Evolutionary conservation across 2,113 vertebrate species (phyloP), one percentile per base, ranked within the genome.

Genomic region (pig (Sus scrofa)): DNA sequence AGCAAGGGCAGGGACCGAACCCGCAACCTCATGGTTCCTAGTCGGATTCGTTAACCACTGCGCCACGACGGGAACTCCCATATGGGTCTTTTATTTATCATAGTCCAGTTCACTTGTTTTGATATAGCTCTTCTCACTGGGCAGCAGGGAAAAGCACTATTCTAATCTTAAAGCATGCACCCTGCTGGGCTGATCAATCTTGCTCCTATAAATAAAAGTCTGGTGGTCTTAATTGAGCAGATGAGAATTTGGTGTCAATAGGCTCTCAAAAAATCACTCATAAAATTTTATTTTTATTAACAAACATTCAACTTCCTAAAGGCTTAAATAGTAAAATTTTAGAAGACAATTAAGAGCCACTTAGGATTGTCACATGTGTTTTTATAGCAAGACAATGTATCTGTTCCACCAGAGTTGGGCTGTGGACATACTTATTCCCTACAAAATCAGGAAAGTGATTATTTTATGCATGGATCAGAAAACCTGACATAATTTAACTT

Each of bases 261-360:
- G 75, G 0, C 13, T 87, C 30, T 97, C 39, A 79, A 67, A 67
- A 89, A 86, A 15, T 73, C 24, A 83, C 62, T 86, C 58, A 50
- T 34, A 50, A 94, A 78, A 70, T 54, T 37, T 70, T 83, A 54
- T 62, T 87, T 96, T 68, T 96, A 52, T 88, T 79, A 75, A 30
- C 54, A 83, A 77, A 54, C 22, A 82, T 65, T 73, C 39, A 82
- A 81, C 67, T 73, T 67, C 13, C 32, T 70, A 82, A 86, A 84
- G 27, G 27, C 4, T 30, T 71, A 81, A 67, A 67, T 2, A 90
- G 14, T 26, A 95, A 63, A 71, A 91, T 86, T 52, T 67, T 60
- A 77, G 52, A 84, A 75, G 19, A 94, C 7, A 85, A 52, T 83
- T 89, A 82, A 83, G 27, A 94, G 16, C 1, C 30, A 71, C 71